Conservation (phyloP, 1,140 invertebrate species). For the Microplitis mediator region DNA sequence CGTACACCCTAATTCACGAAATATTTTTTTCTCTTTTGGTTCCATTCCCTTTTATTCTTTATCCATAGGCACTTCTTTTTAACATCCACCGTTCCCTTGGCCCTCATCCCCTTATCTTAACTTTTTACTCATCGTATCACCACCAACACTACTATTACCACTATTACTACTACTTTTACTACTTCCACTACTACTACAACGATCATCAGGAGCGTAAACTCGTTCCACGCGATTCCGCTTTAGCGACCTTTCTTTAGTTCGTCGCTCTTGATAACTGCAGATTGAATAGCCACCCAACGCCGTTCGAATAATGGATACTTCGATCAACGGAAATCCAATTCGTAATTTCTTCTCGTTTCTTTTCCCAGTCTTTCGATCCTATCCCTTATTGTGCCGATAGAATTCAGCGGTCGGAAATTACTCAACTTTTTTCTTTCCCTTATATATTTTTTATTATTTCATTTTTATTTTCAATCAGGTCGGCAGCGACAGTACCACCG, state of each 20-base stretch:
- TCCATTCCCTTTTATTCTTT: neutral
- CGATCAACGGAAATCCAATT: conserved; percentile 30
- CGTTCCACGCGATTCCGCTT: conserved; percentile 20
- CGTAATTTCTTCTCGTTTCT: conserved; percentile 23
- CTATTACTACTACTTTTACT: neutral
- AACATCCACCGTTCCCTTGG: neutral
- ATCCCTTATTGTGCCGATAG: conserved; percentile 14
- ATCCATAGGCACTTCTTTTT: conserved; percentile 11
- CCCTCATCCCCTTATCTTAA: neutral
- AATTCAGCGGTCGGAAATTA: conserved; percentile 28
- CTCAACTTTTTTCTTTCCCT: conserved; percentile 19
- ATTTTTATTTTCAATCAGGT: neutral
- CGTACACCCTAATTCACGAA: neutral
- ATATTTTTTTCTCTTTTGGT: conserved; percentile 3
- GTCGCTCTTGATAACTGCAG: conserved; percentile 28
- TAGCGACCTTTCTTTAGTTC: conserved; percentile 22
- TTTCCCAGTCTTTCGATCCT: neutral
- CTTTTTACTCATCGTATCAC: neutral
- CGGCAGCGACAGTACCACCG: neutral
- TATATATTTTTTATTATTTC: neutral
- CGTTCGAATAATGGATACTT: conserved; percentile 27
- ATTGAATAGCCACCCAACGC: conserved; percentile 29
- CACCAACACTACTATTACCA: neutral
- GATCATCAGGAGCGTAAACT: conserved; percentile 13
- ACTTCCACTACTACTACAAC: neutral